Evolutionary conservation across 2,113 vertebrate genomes (phyloP).

Genomic region (Takifugu bimaculatus): DNA sequence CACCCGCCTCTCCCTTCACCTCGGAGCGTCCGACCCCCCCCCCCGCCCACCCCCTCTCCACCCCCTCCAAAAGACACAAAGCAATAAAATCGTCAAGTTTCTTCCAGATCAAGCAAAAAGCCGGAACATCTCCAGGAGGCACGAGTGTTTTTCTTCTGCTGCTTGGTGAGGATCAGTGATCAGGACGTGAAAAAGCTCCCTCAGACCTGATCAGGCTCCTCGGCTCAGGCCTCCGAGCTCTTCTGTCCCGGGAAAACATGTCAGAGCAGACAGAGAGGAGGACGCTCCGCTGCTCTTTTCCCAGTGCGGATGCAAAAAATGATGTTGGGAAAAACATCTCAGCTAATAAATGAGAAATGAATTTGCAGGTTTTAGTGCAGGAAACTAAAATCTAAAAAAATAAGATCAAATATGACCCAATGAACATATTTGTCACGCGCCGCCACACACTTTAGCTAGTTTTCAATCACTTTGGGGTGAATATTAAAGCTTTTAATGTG

Average conservation of each 20-base stretch:
- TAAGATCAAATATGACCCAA: no score
- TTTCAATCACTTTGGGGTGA: no score
- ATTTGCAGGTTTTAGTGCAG: no score
- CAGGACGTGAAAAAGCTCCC: conserved; percentile 32
- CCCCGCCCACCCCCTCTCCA: not conserved
- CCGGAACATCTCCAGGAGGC: conserved; percentile 38
- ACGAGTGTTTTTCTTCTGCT: conserved; percentile 6
- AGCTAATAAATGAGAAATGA: no score
- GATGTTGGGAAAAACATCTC: no score
- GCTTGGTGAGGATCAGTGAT: conserved; percentile 37
- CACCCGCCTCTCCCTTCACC: conserved; percentile 53
- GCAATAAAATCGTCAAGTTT: conserved; percentile 21
- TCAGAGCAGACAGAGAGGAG: conserved; percentile 16
- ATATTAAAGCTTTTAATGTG: no score
- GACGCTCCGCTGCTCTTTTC: no score
- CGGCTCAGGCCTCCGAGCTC: conserved; percentile 19
- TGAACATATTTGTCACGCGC: no score
- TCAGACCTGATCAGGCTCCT: conserved; percentile 41
- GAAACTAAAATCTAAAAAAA: no score
- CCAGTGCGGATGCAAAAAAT: no score
- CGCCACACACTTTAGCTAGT: no score
- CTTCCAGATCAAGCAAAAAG: conserved; percentile 38
- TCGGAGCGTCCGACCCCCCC: conserved; percentile 26
- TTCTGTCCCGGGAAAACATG: conserved; percentile 34
- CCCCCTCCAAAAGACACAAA: conserved; percentile 23